phyloP scores from a whole-genome alignment of 1,140 invertebrate species.

The Meteorus sp. region DNA sequence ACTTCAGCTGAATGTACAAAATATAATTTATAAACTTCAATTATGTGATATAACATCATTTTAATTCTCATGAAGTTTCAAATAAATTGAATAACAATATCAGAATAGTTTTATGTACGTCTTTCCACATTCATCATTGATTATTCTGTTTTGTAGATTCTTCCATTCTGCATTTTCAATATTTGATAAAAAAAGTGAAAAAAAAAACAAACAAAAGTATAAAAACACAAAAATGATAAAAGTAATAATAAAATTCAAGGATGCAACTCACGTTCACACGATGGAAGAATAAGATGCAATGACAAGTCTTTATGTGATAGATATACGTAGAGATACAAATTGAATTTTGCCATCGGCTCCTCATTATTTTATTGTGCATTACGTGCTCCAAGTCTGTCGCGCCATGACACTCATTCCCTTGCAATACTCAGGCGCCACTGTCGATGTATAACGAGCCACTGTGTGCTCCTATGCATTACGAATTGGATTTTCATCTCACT shows the following conservation, averaged over 20 bases:
- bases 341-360: constrained; percentile 5
- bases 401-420: constrained; percentile 5
- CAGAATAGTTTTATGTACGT: no score
- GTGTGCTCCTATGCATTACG: constrained; percentile 11
- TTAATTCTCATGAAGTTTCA: no score
- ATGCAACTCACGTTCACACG: not conserved
- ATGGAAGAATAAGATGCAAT: constrained; percentile 9
- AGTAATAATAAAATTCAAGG: not conserved
- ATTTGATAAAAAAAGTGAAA: no score
- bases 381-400: not conserved
- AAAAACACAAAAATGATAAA: no score
- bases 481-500: not conserved
- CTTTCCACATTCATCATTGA: no score
- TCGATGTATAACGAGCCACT: constrained; percentile 4
- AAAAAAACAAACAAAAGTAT: no score
- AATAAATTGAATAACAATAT: no score
- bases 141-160: not conserved
- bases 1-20: no score
- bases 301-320: no score
- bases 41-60: no score
- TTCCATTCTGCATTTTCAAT: no score
- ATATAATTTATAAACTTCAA: no score
- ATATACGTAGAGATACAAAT: not conserved
- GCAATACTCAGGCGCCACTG: not conserved
- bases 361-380: constrained; percentile 14